A percentile compares a stretch with the other conserved stretches of the same genome.
phyloP scores from a whole-genome alignment of 2,113 vertebrate genomes.

The Eudyptes chrysolophus region DNA sequence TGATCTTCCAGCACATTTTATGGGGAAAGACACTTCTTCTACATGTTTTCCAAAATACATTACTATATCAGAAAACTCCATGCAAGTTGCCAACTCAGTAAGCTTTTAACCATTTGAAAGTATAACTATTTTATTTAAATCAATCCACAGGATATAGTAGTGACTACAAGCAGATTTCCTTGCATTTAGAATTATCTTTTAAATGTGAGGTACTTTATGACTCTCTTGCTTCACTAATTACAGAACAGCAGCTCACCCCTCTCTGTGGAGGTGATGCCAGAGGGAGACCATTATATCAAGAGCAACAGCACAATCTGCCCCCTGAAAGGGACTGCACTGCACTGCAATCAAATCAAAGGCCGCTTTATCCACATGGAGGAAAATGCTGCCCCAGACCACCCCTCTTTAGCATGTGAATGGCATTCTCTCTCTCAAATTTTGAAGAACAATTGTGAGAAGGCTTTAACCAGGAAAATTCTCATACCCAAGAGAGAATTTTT shows the following conservation, averaged over 20 bases:
- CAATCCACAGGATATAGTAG: not conserved
- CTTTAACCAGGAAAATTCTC: not conserved
- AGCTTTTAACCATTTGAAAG: not conserved
- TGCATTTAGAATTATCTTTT: not conserved
- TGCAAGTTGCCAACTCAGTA: not conserved
- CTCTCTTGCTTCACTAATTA: not conserved
- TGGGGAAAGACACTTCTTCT: not conserved
- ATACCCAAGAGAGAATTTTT: not conserved
- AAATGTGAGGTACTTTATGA: not conserved
- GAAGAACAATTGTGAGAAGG: not conserved
- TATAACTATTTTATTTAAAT: not conserved
- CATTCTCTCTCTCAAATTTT: not conserved
- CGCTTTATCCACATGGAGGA: not conserved
- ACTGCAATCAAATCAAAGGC: not conserved
- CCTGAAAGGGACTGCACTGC: not conserved
- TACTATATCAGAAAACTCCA: not conserved
- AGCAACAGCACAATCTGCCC: not conserved
- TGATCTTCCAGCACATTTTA: not conserved
- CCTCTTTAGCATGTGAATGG: not conserved
- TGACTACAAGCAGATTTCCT: not conserved
- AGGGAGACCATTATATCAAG: not conserved
- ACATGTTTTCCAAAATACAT: not conserved
- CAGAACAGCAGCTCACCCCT: not conserved
- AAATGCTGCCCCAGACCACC: not conserved
- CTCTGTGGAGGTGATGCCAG: not conserved